Conservation (phyloP, 2,797 vertebrate species). For the Cossypha dichroa region DNA sequence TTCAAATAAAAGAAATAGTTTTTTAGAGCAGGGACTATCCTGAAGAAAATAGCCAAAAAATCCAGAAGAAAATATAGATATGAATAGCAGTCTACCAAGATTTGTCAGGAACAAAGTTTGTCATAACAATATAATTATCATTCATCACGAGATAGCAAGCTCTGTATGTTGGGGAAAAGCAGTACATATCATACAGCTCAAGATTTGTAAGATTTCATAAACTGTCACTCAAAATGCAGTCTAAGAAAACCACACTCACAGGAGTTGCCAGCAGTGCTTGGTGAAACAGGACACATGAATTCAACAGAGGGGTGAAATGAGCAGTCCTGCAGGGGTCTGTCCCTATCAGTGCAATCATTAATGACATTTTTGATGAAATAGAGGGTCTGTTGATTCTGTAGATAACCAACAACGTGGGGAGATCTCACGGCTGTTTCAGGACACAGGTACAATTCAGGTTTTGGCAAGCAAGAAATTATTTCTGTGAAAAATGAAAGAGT, state of each 20-base stretch:
- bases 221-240: background rate
- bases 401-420: background rate
- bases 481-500: background rate
- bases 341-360: background rate
- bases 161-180: background rate
- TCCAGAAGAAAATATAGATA: background rate
- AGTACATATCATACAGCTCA: background rate
- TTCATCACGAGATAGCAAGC: background rate
- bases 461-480: background rate
- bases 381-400: background rate
- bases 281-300: background rate
- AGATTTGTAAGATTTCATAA: background rate
- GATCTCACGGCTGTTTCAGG: background rate
- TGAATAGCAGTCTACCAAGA: background rate
- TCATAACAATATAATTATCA: background rate
- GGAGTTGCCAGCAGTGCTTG: background rate
- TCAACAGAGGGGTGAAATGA: background rate
- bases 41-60: background rate
- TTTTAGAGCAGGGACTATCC: background rate
- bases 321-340: background rate
- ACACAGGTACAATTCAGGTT: background rate
- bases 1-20: background rate
- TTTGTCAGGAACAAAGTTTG: background rate
- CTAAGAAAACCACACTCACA: background rate
- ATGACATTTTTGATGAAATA: background rate